phyloP scores from a whole-genome alignment of 2,113 vertebrate genomes.

The Hyperoodon ampullatus region DNA sequence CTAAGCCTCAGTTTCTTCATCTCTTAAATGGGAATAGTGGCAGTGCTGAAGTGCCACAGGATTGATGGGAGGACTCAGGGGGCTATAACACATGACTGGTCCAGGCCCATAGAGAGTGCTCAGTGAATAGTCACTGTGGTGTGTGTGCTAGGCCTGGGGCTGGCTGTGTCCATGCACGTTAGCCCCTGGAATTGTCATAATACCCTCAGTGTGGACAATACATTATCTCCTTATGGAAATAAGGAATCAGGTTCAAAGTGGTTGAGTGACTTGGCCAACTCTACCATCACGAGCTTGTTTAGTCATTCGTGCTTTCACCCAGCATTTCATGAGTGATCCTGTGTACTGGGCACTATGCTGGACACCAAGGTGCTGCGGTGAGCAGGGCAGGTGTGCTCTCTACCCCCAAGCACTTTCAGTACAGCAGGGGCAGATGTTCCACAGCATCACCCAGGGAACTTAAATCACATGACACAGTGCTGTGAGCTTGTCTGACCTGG shows the following conservation, averaged over 20 bases:
- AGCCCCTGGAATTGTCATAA: neutral
- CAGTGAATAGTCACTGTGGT: neutral
- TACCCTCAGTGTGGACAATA: neutral
- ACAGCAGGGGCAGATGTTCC: accelerated
- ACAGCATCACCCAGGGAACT: too few species aligned
- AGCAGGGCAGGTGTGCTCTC: neutral
- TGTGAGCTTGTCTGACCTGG: neutral
- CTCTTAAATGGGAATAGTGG: neutral
- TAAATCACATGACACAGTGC: accelerated
- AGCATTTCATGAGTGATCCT: too few species aligned
- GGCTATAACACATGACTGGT: neutral
- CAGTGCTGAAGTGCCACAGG: too few species aligned
- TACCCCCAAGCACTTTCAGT: too few species aligned
- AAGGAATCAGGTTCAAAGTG: neutral
- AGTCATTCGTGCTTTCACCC: too few species aligned
- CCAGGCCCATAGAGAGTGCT: neutral
- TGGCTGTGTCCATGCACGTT: neutral
- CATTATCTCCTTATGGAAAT: neutral
- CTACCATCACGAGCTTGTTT: neutral
- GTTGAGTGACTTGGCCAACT: neutral
- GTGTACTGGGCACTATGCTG: neutral
- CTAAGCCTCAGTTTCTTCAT: neutral
- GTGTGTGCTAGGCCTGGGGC: neutral
- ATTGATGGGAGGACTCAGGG: neutral
- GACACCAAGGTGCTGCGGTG: accelerated